Base-by-base conservation (phyloP, 2,797 vertebrate genomes). In the Acropternis orthonyx region DNA sequence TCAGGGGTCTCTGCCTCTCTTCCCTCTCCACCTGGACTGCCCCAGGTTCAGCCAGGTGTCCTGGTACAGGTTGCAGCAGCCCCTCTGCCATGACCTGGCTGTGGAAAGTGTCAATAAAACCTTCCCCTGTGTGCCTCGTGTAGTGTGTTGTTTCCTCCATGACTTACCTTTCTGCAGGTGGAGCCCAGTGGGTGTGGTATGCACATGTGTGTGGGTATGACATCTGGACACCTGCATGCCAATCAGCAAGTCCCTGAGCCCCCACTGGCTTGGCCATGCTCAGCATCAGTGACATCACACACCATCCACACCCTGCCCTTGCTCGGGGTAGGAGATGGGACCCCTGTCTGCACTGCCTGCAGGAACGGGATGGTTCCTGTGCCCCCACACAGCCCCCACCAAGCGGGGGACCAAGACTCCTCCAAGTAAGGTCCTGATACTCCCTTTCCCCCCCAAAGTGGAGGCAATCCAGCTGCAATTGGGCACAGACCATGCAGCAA, bases 81-180 rank as follows among this genome's bases (percentile, higher is more conserved):
- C 12, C 30, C 55, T 92, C 79, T 73, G 74, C 59, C 43, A 11
- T 32, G 8, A n/a, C 10, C 28, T 15, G 2, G 36, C 43, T 76
- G 27, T 54, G 48, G 13, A 77, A 91, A 67, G 10, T 21, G 19
- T 55, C 81, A 96, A 89, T 96, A 97, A 97, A 97, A 13, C 27
- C 34, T 46, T 76, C 34, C 28, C 20, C 30, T 12, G 15, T 16
- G 71, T 20, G 6, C 8, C 51, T 58, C 36, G 12, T 48, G 43
- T 12, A 9, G 19, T 0, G 7, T 78, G 34, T 9, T 83, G 43
- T 58, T 30, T 84, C 41, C 36, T 72, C 15, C 2, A 1, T 14
- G 32, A 16, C 28, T 61, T 10, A 1, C 15, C n/a, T 56, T 58
- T 46, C 52, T 39, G 34, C 54, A 71, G 46, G 28, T 5, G 37